Conservation (phyloP, 2,888 invertebrate genomes). For the Morinoia aosen region DNA sequence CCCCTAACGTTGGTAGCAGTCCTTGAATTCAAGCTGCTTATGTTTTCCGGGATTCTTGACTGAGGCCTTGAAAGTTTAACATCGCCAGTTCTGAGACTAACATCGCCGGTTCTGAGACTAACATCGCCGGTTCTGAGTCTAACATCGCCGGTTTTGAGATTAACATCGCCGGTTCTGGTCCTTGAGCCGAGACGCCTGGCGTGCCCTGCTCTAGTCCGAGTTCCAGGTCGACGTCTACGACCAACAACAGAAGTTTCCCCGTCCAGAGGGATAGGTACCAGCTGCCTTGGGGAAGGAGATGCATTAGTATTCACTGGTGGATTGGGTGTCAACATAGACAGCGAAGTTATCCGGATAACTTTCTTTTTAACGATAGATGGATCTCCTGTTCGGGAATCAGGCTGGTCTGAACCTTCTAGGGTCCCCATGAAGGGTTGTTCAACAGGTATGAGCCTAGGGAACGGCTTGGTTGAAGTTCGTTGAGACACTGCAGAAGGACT, state of each 20-base stretch:
- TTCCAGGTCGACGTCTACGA: background rate
- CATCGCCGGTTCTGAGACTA: too few species aligned
- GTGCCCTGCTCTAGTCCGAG: background rate
- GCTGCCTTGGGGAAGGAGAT: background rate
- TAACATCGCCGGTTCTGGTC: background rate
- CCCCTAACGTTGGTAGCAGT: background rate
- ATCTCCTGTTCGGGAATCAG: background rate
- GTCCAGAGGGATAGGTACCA: slow-evolving; percentile 5
- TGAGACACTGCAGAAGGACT: background rate
- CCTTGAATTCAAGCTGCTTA: background rate
- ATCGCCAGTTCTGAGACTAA: background rate
- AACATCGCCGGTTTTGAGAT: background rate
- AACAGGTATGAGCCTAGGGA: background rate
- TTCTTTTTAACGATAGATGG: background rate
- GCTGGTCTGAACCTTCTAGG: background rate
- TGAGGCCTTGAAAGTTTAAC: background rate
- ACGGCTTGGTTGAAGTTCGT: background rate
- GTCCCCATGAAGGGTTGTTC: background rate
- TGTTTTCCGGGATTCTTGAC: background rate
- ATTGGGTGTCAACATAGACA: background rate
- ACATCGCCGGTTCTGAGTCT: too few species aligned
- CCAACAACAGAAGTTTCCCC: background rate
- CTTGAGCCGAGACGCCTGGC: background rate
- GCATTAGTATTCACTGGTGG: background rate
- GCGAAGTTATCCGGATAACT: slow-evolving; percentile 28